phyloP scores from a whole-genome alignment of 2,888 invertebrate species.

The Watsonalla cultraria region DNA sequence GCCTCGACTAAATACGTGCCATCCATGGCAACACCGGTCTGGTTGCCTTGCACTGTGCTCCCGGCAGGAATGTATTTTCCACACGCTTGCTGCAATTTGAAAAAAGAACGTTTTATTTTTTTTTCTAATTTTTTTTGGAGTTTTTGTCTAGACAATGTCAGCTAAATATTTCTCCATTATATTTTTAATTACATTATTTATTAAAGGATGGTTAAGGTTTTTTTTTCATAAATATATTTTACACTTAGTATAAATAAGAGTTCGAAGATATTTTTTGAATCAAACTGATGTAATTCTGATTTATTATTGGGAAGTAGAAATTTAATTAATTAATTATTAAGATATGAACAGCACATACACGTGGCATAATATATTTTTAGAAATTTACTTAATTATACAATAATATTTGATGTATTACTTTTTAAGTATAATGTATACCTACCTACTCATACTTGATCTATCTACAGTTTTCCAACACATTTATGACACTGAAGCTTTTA shows the following conservation, averaged over 20 bases:
- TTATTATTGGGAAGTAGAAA: no score
- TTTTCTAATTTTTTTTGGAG: conserved; percentile 4
- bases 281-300: no score
- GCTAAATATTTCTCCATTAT: not conserved
- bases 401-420: conserved; percentile 1
- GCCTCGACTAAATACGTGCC: conserved; percentile 92
- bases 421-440: conserved; percentile 13
- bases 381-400: not conserved
- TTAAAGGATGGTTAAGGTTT: no score
- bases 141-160: no score
- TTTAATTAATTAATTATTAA: no score
- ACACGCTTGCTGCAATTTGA: conserved; percentile 84
- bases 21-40: conserved; percentile 90
- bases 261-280: no score
- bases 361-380: not conserved
- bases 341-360: no score
- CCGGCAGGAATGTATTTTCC: conserved; percentile 93
- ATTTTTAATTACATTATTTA: no score
- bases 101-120: conserved; percentile 11
- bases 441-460: conserved; percentile 35
- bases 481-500: conserved; percentile 31
- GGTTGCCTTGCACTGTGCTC: conserved; percentile 88
- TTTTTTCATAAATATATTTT: no score
- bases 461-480: conserved; percentile 29
- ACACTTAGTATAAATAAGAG: no score